phyloP scores from a whole-genome alignment of 2,113 vertebrate species.

The Megaceryle torquata region DNA sequence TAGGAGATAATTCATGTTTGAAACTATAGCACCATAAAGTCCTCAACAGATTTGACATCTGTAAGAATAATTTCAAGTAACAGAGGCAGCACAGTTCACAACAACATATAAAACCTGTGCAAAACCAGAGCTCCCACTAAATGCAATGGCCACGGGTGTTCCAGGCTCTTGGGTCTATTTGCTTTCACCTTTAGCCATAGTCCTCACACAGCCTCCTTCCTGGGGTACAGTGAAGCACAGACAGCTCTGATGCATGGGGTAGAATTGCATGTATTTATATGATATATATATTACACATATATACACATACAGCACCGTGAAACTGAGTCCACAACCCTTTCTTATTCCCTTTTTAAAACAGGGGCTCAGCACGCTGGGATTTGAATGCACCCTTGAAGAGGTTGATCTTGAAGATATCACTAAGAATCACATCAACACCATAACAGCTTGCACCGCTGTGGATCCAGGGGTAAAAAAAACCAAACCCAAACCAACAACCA shows the following conservation, averaged over 20 bases:
- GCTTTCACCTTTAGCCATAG: neutral
- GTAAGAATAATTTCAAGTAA: neutral
- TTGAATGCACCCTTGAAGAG: slow-evolving; percentile 63
- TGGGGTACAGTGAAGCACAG: neutral
- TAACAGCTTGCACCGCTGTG: slow-evolving; percentile 49
- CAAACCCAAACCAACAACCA: neutral
- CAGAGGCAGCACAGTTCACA: neutral
- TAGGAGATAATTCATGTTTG: neutral
- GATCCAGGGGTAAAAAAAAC: neutral
- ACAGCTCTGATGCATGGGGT: neutral
- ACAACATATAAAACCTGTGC: neutral
- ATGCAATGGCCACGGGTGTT: no score
- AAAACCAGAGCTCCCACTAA: neutral
- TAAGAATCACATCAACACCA: slow-evolving; percentile 25
- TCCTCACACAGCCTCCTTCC: neutral
- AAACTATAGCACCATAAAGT: neutral
- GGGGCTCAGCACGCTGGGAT: neutral
- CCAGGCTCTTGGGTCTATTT: neutral
- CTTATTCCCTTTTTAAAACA: neutral
- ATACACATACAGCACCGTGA: accelerated
- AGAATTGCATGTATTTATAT: neutral
- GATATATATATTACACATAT: no score
- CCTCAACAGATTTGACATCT: accelerated
- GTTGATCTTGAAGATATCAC: slow-evolving; percentile 66
- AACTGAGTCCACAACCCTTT: neutral